Evolutionary conservation across 2,888 invertebrate species (phyloP), one percentile per base, ranked within the genome.

Genomic region (Pterostichus madidus): DNA sequence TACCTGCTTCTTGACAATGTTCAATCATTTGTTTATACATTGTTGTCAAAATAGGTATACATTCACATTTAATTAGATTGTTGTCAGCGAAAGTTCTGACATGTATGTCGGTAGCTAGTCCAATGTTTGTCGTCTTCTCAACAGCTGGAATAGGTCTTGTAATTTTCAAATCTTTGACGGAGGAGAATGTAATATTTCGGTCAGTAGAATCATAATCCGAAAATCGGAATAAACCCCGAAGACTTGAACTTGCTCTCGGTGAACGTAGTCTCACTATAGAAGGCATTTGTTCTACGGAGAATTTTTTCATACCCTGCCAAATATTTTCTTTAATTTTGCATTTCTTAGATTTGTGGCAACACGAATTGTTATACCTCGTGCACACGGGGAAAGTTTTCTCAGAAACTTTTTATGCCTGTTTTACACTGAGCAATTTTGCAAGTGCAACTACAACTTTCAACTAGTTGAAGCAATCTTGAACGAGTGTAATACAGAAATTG

Each of bases 1-100:
- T 24, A 93, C 93, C 92, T 82, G 93, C 92, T 68, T 92, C 93
- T 68, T 90, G 91, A 86, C 93, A 93, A 86, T 94, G 94, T 0
- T 92, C 91, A 46, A 93, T 89, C 64, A 93, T 89, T 86, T 93
- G 92, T 0, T 91, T 90, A 85, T 93, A 94, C 59, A 92, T 91
- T 0, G 92, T 91, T 35, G 89, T 89, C 64, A 94, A 87, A 84
- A 93, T 93, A 10, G 91, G 85, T 44, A 91, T 87, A 86, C 94
- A 94, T 85, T 93, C 92, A 86, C 94, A 94, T 64, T 90, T 89
- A 0, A 89, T 89, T 83, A 93, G 91, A 84, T 93, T 91, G 4
- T 91, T 85, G 0, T 91, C 89, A 0, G 92, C 91, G 84, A 93
- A 93, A 0, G 88, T 88, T 78, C 83, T 56, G 8, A 49, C 49